Percentiles rank a stretch among this genome's conserved stretches.
Evolutionary conservation across 2,888 invertebrate genomes (phyloP).

Genomic region (Agriotes lineatus): DNA sequence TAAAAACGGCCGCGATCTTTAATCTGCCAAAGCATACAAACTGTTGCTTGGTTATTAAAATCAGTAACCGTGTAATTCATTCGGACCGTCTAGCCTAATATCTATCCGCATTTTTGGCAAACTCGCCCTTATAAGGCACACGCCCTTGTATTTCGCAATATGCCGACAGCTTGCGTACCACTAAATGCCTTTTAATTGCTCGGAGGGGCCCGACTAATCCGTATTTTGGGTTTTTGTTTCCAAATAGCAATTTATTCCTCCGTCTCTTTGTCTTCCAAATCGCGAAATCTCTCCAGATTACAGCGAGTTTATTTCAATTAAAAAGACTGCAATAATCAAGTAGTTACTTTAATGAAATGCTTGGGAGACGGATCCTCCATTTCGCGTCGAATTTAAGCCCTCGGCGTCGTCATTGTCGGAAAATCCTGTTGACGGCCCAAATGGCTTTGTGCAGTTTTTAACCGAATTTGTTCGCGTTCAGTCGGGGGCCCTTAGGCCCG

Average conservation of each 20-base stretch:
- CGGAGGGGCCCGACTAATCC: slow-evolving; percentile 15
- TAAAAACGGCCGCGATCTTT: too few species aligned
- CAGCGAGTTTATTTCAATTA: slow-evolving; percentile 8
- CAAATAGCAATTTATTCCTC: slow-evolving; percentile 20
- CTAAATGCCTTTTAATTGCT: slow-evolving; percentile 33
- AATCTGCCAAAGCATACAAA: background rate
- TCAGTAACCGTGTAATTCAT: slow-evolving; percentile 14
- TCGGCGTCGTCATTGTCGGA: too few species aligned
- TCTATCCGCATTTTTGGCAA: slow-evolving; percentile 11
- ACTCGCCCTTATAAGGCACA: slow-evolving; percentile 23
- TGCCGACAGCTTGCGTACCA: slow-evolving; percentile 27
- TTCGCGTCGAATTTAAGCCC: too few species aligned
- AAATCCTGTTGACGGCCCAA: too few species aligned
- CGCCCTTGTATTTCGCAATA: slow-evolving; percentile 30
- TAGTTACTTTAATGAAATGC: background rate
- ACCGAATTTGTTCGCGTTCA: too few species aligned
- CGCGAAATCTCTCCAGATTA: background rate
- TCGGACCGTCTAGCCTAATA: slow-evolving; percentile 5
- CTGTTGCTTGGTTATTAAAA: slow-evolving; percentile 21
- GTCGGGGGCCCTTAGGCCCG: too few species aligned
- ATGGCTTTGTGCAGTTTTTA: too few species aligned
- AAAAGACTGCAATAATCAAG: slow-evolving; percentile 2
- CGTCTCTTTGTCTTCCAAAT: background rate
- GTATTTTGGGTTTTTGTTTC: slow-evolving; percentile 28
- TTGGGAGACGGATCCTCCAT: background rate